These are phyloP conservation scores for Bovichtus diacanthus DNA, from an alignment of 2,797 vertebrate genomes.

Conservation along the genomic window DNA sequence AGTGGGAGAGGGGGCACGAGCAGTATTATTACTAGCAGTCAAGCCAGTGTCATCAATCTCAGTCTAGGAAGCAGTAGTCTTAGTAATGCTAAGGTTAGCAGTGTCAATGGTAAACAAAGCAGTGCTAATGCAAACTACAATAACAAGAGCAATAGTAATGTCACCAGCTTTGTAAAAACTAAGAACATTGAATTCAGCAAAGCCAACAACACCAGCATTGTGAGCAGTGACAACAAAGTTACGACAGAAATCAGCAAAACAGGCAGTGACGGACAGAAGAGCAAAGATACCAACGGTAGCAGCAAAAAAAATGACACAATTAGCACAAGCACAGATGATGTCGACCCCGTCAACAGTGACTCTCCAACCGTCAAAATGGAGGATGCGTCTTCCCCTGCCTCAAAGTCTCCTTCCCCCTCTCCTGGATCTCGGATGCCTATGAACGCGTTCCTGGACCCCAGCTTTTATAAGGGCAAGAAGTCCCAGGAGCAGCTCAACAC, in stretches of 20 bases:
- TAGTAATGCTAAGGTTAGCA: constrained; percentile 73
- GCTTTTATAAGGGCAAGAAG: constrained; percentile 94
- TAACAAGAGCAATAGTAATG: constrained; percentile 56
- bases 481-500: constrained; percentile 93
- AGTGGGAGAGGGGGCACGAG: constrained; percentile 64
- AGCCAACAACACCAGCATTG: constrained; percentile 33
- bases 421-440: constrained; percentile 84
- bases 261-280: constrained; percentile 40
- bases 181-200: constrained; percentile 55
- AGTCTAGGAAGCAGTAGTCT: constrained; percentile 69
- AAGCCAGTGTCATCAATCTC: constrained; percentile 77
- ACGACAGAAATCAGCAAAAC: constrained; percentile 46
- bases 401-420: constrained; percentile 78
- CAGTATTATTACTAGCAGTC: constrained; percentile 51
- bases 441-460: constrained; percentile 88
- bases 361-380: constrained; percentile 57
- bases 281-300: constrained; percentile 46
- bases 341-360: constrained; percentile 34
- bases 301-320: constrained; percentile 38
- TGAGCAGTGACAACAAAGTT: constrained; percentile 48
- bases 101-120: constrained; percentile 66
- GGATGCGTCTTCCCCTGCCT: constrained; percentile 77
- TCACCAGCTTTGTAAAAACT: constrained; percentile 27
- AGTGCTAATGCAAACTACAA: constrained; percentile 36
- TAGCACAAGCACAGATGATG: constrained; percentile 55